Percentiles rank a stretch among this genome's conserved stretches.
Conservation (phyloP, 1,140 invertebrate species). For the Matsumurasca onukii region DNA sequence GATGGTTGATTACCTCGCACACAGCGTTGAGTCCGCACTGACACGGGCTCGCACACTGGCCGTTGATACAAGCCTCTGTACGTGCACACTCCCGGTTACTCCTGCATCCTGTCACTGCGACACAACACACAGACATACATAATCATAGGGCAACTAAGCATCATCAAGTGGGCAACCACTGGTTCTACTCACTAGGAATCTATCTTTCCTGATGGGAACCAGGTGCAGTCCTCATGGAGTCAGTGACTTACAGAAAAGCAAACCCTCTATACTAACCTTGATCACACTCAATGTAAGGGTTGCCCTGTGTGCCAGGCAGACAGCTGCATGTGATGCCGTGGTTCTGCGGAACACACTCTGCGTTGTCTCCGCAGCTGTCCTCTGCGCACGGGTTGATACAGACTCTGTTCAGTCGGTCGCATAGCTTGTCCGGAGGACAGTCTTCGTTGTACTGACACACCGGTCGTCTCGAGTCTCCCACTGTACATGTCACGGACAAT, state of each 20-base stretch:
- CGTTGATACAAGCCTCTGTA: slow-evolving; percentile 71
- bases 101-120: slow-evolving; percentile 64
- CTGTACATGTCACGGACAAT: slow-evolving; percentile 21
- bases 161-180: too few species aligned
- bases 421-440: slow-evolving; percentile 77
- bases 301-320: slow-evolving; percentile 70
- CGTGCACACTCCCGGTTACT: slow-evolving; percentile 66
- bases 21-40: slow-evolving; percentile 72
- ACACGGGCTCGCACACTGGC: slow-evolving; percentile 72
- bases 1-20: slow-evolving; percentile 74
- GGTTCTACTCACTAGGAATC: too few species aligned
- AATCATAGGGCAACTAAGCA: too few species aligned
- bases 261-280: slow-evolving; percentile 52
- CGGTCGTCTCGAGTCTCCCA: slow-evolving; percentile 50
- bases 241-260: too few species aligned
- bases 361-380: slow-evolving; percentile 81
- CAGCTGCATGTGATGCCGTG: slow-evolving; percentile 79
- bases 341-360: slow-evolving; percentile 74
- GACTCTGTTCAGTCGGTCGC: slow-evolving; percentile 76
- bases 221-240: too few species aligned
- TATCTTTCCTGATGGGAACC: too few species aligned
- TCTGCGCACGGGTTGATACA: slow-evolving; percentile 83
- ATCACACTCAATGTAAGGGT: slow-evolving; percentile 73
- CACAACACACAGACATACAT: too few species aligned
- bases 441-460: slow-evolving; percentile 89